These are phyloP conservation scores for Beris chalybata DNA, from an alignment of 2,888 invertebrate species.

Conservation along the genomic window DNA sequence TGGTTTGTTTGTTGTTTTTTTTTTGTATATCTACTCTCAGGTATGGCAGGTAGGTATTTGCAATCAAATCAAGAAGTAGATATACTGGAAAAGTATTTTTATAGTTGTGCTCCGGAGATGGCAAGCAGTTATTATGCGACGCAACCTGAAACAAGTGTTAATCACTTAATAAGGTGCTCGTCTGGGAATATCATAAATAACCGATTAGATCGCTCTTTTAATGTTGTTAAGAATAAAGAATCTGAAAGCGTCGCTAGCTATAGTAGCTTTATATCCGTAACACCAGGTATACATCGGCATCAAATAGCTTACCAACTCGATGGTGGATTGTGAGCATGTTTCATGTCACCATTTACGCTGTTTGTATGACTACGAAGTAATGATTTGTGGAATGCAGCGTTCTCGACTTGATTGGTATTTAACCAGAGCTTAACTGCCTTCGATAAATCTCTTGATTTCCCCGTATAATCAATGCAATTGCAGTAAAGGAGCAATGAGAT, in stretches of 20 bases:
- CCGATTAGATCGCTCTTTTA: constrained; percentile 28
- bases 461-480: background rate
- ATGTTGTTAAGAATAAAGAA: constrained; percentile 11
- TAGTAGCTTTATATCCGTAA: background rate
- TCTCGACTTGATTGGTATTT: constrained; percentile 28
- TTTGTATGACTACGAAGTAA: background rate
- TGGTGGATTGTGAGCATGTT: constrained; percentile 18
- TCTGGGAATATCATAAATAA: constrained; percentile 35
- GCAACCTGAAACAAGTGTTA: constrained; percentile 30
- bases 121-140: constrained; percentile 27
- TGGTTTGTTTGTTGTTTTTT: too few species aligned
- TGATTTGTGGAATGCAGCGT: constrained; percentile 26
- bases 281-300: background rate
- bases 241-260: background rate
- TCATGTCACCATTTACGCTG: constrained; percentile 25
- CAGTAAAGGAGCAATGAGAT: background rate
- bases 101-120: constrained; percentile 3
- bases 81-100: background rate
- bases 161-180: constrained; percentile 35
- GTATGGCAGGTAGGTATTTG: too few species aligned
- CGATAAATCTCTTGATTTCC: constrained; percentile 12
- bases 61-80: background rate
- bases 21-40: too few species aligned
- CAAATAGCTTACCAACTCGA: background rate
- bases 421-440: constrained; percentile 7